These are phyloP conservation scores for Lanius collurio DNA, from an alignment of 2,113 vertebrate genomes.

Conservation along the genomic window DNA sequence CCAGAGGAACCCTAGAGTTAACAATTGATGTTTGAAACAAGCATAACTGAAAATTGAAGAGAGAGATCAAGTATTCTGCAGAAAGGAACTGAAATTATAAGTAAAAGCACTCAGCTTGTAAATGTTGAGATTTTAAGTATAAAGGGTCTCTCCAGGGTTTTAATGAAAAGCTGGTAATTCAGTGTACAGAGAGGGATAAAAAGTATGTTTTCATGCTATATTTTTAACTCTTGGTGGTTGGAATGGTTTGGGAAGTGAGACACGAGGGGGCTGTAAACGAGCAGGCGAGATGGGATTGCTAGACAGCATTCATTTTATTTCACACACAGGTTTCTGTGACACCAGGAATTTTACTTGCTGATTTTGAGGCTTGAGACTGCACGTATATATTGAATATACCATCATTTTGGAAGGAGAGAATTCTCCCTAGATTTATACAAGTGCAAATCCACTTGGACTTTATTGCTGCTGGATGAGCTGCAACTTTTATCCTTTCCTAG, in stretches of 20 bases:
- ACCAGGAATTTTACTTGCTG: slow-evolving; percentile 69
- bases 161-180: slow-evolving; percentile 52
- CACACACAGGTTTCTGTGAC: slow-evolving; percentile 62
- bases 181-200: not conserved
- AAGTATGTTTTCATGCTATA: not conserved
- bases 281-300: slow-evolving; percentile 28
- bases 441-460: slow-evolving; percentile 35
- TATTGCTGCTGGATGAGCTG: not conserved
- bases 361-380: slow-evolving; percentile 41
- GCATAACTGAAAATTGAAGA: slow-evolving; percentile 37
- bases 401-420: not conserved
- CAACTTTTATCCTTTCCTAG: slow-evolving; percentile 3
- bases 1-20: slow-evolving; percentile 44
- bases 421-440: slow-evolving; percentile 31
- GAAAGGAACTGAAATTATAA: slow-evolving; percentile 56
- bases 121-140: slow-evolving; percentile 47
- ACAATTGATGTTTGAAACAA: slow-evolving; percentile 56
- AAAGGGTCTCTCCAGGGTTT: slow-evolving; percentile 42
- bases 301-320: slow-evolving; percentile 59
- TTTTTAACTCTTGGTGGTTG: slow-evolving; percentile 46
- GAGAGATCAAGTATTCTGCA: slow-evolving; percentile 20
- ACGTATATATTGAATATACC: not conserved
- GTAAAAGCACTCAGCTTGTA: slow-evolving; percentile 63
- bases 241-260: slow-evolving; percentile 48
- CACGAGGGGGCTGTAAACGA: slow-evolving; percentile 43